phyloP scores from a whole-genome alignment of 2,888 invertebrate species.

The Hoplodrina ambigua region DNA sequence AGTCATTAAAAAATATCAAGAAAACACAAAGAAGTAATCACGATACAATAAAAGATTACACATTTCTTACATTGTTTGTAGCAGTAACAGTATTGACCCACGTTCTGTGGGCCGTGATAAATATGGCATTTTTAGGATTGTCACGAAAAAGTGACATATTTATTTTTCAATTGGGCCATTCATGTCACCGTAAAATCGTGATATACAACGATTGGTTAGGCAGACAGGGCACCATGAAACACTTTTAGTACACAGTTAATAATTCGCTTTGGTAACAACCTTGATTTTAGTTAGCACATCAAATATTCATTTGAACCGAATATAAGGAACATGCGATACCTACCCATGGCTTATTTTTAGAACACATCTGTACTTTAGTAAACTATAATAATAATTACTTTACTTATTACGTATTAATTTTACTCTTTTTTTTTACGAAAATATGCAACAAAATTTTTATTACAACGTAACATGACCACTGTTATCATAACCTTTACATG shows the following conservation, averaged over 20 bases:
- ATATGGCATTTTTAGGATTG: slow-evolving; percentile 42
- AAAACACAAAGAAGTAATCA: slow-evolving; percentile 7
- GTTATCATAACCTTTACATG: slow-evolving; percentile 18
- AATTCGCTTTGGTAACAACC: slow-evolving; percentile 67
- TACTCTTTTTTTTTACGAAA: slow-evolving; percentile 43
- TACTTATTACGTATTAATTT: slow-evolving; percentile 43
- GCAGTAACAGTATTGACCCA: slow-evolving; percentile 17
- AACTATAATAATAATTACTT: slow-evolving; percentile 32
- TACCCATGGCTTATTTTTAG: slow-evolving; percentile 64
- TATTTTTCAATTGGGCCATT: not conserved
- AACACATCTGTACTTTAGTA: slow-evolving; percentile 43
- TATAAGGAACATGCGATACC: slow-evolving; percentile 70
- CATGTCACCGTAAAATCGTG: slow-evolving; percentile 16
- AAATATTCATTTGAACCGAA: slow-evolving; percentile 68
- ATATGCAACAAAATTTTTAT: slow-evolving; percentile 42
- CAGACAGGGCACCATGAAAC: slow-evolving; percentile 33
- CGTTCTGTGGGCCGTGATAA: not conserved
- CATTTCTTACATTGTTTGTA: slow-evolving; percentile 9
- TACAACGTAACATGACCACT: slow-evolving; percentile 2
- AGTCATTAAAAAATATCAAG: not conserved
- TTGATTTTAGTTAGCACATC: slow-evolving; percentile 64
- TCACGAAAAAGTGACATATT: slow-evolving; percentile 23
- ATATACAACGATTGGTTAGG: slow-evolving; percentile 14
- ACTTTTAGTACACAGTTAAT: slow-evolving; percentile 51
- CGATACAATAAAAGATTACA: slow-evolving; percentile 22